phyloP scores from a whole-genome alignment of 2,888 invertebrate species.

The Tenthredo amoena region DNA sequence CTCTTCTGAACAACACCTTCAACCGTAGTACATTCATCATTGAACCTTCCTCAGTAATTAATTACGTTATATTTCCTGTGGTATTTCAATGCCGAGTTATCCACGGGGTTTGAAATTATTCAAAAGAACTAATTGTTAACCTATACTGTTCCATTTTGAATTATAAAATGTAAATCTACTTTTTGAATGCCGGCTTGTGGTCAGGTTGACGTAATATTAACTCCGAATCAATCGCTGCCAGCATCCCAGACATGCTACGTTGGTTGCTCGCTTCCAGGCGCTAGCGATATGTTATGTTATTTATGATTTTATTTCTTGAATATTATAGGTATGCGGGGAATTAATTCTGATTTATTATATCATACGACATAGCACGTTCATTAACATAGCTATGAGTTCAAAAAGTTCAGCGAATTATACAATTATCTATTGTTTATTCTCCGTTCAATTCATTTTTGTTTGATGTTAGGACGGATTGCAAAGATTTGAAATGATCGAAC shows the following conservation, averaged over 20 bases:
- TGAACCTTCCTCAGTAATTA: background rate
- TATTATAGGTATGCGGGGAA: background rate
- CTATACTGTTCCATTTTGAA: background rate
- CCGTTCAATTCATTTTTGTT: background rate
- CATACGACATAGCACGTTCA: background rate
- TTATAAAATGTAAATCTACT: background rate
- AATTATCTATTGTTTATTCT: background rate
- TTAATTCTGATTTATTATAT: background rate
- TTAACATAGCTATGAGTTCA: background rate
- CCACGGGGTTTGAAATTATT: background rate
- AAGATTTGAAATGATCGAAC: background rate
- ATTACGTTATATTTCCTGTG: background rate
- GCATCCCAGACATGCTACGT: background rate
- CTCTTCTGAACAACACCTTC: slow-evolving; percentile 17
- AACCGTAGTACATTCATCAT: slow-evolving; percentile 20
- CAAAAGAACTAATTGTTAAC: background rate
- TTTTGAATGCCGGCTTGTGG: background rate
- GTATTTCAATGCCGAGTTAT: background rate
- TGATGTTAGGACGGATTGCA: too few relatives aligned
- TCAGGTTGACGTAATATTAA: background rate
- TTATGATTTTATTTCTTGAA: background rate
- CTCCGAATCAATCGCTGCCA: too few relatives aligned
- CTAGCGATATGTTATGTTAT: background rate
- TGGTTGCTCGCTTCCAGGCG: background rate
- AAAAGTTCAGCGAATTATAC: background rate